Evolutionary conservation across 2,888 invertebrate species (phyloP), one percentile per base, ranked within the genome.

Genomic region (Netelia virgata): DNA sequence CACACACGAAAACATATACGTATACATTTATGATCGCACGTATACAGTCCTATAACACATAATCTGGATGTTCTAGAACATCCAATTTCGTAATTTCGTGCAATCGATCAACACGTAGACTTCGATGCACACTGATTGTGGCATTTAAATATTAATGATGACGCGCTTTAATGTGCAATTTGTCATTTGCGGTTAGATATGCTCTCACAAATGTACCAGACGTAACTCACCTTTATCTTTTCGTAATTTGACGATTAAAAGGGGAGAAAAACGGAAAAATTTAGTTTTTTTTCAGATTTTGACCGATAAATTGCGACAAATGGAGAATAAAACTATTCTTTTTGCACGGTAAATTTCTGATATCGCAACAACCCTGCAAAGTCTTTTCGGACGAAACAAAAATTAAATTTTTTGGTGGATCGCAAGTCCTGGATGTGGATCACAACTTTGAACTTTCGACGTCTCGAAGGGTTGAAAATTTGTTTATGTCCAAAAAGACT

Each of bases 81-180:
- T 57, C 57, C 57, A 18, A 57, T 57, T 70, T 63, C 11, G 69
- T 63, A 55, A 78, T 63, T 78, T 70, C 53, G 53, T 55, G 41
- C 14, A 64, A 57, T 18, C 70, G 63, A 64, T 53, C 50, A 36
- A 50, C 59, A 61, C 59, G 41, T 11, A 20, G 8, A 53, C 28
- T 41, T 64, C 72, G 72, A 72, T 43, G 47, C 41, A 50, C 11
- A 57, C 55, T 11, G 53, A 18, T 76, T 63, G 50, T 63, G 55
- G 70, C 61, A 50, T 70, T 61, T 57, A 3, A 55, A 63, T 70
- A 70, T 70, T 20, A 61, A 78, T 70, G 14, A 61, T 41, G 53
- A 63, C 53, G 63, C 18, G 57, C n/a, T 18, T 57, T n/a, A 57
- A 57, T 9, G 18, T 16, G n/a, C 9, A 9, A 57, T 57, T 18